Conservation (phyloP, 1,140 invertebrate species). For the Apocrypta bakeri region DNA sequence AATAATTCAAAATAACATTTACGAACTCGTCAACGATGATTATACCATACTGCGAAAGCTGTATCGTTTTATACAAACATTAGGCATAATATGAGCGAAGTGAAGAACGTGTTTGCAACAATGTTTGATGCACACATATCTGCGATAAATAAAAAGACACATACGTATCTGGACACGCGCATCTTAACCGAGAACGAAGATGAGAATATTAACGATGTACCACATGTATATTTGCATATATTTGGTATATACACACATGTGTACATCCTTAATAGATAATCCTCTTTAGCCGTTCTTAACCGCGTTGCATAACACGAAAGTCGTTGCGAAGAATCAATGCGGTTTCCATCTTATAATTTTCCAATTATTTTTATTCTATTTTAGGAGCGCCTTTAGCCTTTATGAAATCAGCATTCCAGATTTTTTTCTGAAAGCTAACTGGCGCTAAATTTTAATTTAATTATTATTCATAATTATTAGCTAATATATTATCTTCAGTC, state of each 20-base stretch:
- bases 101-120: neutral
- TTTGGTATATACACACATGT: too few relatives aligned
- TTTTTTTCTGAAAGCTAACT: slow-evolving; percentile 11
- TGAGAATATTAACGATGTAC: slow-evolving; percentile 17
- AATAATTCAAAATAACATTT: neutral
- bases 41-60: neutral
- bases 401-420: neutral
- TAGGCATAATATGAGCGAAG: neutral
- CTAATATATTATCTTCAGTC: neutral
- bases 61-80: neutral
- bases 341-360: slow-evolving; percentile 12
- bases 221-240: neutral
- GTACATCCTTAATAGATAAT: neutral
- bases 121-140: neutral
- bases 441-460: neutral
- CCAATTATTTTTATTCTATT: slow-evolving; percentile 11
- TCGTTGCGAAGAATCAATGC: slow-evolving; percentile 39
- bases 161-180: neutral
- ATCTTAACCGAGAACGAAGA: slow-evolving; percentile 1
- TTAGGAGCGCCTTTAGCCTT: neutral
- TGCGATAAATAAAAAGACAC: slow-evolving; percentile 15
- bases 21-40: neutral
- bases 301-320: slow-evolving; percentile 26
- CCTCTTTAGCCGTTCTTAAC: neutral
- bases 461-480: neutral